Conservation (phyloP, 1,140 invertebrate species). For the Oreohelix idahoensis region DNA sequence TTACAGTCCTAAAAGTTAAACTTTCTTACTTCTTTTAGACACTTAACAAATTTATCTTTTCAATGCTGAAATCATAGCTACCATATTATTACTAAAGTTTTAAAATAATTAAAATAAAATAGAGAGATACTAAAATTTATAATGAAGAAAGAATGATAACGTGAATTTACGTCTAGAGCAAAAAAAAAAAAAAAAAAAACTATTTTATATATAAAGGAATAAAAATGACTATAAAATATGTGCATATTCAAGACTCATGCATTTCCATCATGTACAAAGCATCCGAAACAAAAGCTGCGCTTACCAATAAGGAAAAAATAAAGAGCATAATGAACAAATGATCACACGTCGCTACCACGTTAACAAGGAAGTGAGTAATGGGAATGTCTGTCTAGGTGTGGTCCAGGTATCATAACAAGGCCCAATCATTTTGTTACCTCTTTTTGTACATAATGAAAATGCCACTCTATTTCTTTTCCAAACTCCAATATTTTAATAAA, state of each 20-base stretch:
- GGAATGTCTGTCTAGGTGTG: neutral
- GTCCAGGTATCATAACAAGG: slow-evolving; percentile 45
- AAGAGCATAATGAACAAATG: neutral
- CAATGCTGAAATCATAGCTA: no score
- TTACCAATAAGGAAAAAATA: neutral
- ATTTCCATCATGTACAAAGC: slow-evolving; percentile 45
- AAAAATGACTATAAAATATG: neutral
- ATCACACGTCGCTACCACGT: neutral
- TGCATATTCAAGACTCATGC: slow-evolving; percentile 30
- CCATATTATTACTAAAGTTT: no score
- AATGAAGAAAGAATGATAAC: neutral
- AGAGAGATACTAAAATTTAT: no score
- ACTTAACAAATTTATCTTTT: no score
- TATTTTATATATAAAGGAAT: neutral
- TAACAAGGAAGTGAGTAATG: neutral
- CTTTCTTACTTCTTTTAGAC: no score
- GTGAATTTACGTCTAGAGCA: neutral
- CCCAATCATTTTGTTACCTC: slow-evolving; percentile 17
- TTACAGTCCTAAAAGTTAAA: no score
- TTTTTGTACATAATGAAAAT: slow-evolving; percentile 51
- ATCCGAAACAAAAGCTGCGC: neutral
- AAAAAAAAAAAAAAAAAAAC: neutral
- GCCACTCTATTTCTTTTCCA: slow-evolving; percentile 27
- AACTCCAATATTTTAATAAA: neutral
- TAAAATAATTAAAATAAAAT: no score